Base-by-base conservation (phyloP, 2,797 vertebrate genomes). In the Mastacembelus armatus region DNA sequence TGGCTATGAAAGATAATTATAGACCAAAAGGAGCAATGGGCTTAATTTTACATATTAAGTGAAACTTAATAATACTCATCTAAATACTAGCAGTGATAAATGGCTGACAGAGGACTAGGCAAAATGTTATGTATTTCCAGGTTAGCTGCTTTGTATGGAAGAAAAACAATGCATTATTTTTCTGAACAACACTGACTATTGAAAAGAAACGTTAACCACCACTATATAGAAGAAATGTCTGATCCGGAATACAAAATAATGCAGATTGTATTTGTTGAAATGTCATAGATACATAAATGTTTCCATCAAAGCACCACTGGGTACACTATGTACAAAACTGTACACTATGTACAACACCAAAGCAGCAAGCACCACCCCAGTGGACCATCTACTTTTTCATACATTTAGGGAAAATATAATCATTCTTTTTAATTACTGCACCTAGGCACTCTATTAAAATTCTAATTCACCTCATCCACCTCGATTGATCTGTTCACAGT, bases 401-500 rank as follows among this genome's bases (percentile, higher is more conserved):
- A 89, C 71, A 92, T 93, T 92, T 89, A 87, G 80, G 82, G 79
- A 91, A 95, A 95, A 94, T 94, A 92, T 91, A 95, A 96, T 95
- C 93, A 96, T 97, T 95, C 92, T 92, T 92, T 94, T 95, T 93
- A 94, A 94, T 95, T 94, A 94, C 89, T 91, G 86, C 86, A 90
- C 83, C 87, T 77, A 84, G 93, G 92, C 90, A 93, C 92, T 94
- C 91, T 92, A 93, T 94, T 94, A 94, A 93, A 95, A 94, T 94
- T 93, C 68, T 92, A 92, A 94, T 94, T 93, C 92, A 94, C 95
- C 95, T 94, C 93, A 94, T 94, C 89, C 91, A 91, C 94, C 91
- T 94, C 95, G 94, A 97, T 97, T 96, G 95, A 96, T 95, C 95
- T 95, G 94, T 94, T 93, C 94, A 92, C 95, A 91, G 94, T 95